Evolutionary conservation across 2,113 vertebrate genomes (phyloP).

Genomic region (Rhodinocichla rosea): DNA sequence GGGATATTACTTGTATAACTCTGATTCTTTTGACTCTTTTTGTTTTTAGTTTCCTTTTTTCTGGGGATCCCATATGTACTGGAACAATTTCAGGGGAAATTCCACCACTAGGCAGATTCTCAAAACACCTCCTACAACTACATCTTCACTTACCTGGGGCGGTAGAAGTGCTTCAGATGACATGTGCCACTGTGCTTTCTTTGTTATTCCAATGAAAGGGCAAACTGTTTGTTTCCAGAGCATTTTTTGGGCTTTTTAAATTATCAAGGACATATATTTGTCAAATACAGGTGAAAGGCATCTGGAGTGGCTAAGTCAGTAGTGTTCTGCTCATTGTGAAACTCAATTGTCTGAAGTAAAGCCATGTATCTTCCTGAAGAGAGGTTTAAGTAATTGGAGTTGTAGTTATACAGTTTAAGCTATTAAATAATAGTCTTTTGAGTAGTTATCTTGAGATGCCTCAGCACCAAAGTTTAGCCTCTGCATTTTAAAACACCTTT

Average conservation of each 20-base stretch:
- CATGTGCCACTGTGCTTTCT: not conserved
- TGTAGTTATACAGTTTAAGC: not conserved
- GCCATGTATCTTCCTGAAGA: not conserved
- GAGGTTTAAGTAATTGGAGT: not conserved
- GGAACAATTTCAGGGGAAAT: not conserved
- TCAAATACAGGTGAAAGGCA: not conserved
- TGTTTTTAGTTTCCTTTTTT: not conserved
- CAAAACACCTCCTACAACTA: not conserved
- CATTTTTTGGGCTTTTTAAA: not conserved
- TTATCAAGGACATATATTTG: accelerated
- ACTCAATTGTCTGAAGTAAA: not conserved
- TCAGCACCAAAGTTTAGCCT: not conserved
- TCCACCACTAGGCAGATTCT: not conserved
- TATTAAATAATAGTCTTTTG: not conserved
- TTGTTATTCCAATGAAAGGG: not conserved
- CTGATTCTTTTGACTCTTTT: not conserved
- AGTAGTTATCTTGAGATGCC: not conserved
- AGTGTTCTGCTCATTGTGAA: not conserved
- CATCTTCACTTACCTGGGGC: not conserved
- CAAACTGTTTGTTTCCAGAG: not conserved
- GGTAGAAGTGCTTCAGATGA: not conserved
- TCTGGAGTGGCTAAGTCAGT: not conserved
- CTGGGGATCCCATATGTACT: not conserved
- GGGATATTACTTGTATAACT: not conserved
- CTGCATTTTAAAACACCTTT: not conserved